These are phyloP conservation scores for Willowsia nigromaculata DNA, from an alignment of 2,888 invertebrate species.

Conservation along the genomic window DNA sequence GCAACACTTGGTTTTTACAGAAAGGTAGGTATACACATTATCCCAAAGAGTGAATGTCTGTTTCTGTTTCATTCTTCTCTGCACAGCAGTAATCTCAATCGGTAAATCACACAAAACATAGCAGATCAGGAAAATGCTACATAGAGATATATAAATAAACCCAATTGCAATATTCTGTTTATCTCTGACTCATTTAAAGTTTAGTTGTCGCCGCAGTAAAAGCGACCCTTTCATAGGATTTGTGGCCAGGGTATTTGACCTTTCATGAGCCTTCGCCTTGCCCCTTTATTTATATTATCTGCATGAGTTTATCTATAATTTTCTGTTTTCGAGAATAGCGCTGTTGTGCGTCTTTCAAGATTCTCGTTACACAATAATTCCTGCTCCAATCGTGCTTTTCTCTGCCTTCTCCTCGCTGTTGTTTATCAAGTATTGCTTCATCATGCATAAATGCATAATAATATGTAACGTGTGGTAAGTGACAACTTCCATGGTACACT, in stretches of 20 bases:
- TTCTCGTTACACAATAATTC: conserved; percentile 59
- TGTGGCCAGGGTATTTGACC: conserved; percentile 71
- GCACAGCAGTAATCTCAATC: conserved; percentile 4
- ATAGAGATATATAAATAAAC: neutral
- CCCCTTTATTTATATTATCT: neutral
- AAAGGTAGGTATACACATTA: neutral
- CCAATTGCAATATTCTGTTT: neutral
- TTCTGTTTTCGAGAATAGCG: neutral
- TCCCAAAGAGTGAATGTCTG: neutral
- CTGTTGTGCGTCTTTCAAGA: conserved; percentile 30
- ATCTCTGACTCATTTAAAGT: neutral
- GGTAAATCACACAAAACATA: neutral
- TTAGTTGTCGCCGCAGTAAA: neutral
- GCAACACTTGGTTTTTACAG: neutral
- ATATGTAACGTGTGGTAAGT: neutral
- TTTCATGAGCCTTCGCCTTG: conserved; percentile 71
- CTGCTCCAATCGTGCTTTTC: conserved; percentile 50
- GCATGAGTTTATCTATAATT: neutral
- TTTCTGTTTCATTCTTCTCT: conserved; percentile 1
- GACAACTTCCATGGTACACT: neutral
- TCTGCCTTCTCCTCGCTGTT: neutral
- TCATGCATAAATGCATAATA: conserved; percentile 55
- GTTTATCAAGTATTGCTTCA: conserved; percentile 42
- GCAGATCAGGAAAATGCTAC: neutral
- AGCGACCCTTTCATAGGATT: neutral